Percentiles rank a stretch among this genome's conserved stretches.
Conservation (phyloP, 2,888 invertebrate genomes). For the Anthophora plumipes region DNA sequence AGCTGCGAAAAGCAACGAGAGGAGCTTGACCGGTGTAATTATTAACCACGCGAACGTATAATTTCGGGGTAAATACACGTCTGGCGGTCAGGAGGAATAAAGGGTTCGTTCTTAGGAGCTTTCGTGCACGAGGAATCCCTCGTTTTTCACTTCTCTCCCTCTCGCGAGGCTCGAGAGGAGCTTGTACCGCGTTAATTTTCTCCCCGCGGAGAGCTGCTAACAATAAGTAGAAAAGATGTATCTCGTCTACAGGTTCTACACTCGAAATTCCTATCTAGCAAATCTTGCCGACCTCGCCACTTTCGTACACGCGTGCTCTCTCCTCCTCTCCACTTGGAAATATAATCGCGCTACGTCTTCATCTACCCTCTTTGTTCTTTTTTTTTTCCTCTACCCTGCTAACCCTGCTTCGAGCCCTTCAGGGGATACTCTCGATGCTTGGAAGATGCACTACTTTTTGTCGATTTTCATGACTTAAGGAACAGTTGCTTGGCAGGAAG, state of each 20-base stretch:
- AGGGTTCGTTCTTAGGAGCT: conserved; percentile 15
- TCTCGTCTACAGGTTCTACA: conserved; percentile 6
- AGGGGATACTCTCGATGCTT: not conserved
- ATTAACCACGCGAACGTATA: conserved; percentile 25
- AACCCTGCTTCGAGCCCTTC: not conserved
- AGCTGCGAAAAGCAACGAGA: not conserved
- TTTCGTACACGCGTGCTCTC: not conserved
- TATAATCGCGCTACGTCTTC: conserved; percentile 6
- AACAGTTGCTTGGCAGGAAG: too few relatives aligned
- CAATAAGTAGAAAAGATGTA: conserved; percentile 41
- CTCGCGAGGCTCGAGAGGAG: not conserved
- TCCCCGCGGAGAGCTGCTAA: conserved; percentile 27
- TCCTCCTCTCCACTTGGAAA: not conserved
- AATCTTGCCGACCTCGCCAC: conserved; percentile 27
- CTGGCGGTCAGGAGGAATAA: not conserved
- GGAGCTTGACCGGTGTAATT: not conserved
- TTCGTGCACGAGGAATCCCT: conserved; percentile 40
- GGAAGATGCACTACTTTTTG: not conserved
- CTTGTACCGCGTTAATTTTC: conserved; percentile 40
- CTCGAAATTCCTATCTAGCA: conserved; percentile 23
- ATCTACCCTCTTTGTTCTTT: not conserved
- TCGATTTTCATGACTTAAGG: not conserved
- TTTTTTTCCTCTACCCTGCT: too few relatives aligned
- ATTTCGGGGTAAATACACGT: conserved; percentile 33
- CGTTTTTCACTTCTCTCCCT: conserved; percentile 40